A percentile compares a stretch with the other conserved stretches of the same genome.
These are phyloP conservation scores for Ictalurus punctatus DNA, from an alignment of 2,113 vertebrate species.

Conservation along the genomic window DNA sequence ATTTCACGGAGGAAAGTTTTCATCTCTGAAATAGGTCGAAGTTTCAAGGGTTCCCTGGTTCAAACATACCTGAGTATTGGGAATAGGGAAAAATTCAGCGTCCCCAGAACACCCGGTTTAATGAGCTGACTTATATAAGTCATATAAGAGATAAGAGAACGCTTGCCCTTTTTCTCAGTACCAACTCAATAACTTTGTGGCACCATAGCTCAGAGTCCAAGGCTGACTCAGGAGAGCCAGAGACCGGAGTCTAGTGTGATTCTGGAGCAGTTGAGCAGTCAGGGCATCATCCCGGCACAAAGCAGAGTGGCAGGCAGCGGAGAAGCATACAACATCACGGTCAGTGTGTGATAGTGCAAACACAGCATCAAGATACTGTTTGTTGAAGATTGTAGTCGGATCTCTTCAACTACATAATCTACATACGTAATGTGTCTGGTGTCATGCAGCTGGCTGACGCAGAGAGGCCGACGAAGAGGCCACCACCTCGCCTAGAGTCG, in stretches of 20 bases:
- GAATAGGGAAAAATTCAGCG: background rate
- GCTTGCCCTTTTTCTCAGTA: background rate
- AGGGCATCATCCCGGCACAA: constrained; percentile 80
- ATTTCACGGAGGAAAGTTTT: background rate
- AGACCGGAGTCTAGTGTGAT: constrained; percentile 77
- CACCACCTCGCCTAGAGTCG: constrained; percentile 78
- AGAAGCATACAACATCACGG: constrained; percentile 74
- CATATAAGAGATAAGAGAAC: background rate
- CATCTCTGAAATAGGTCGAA: background rate
- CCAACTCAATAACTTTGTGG: constrained; percentile 5
- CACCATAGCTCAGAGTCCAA: constrained; percentile 28
- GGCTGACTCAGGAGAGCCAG: constrained; percentile 59
- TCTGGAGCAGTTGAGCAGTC: constrained; percentile 79
- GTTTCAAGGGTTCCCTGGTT: background rate
- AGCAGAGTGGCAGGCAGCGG: constrained; percentile 59
- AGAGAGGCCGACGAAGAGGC: constrained; percentile 62
- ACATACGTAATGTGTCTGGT: constrained; percentile 7
- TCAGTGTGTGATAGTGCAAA: constrained; percentile 57
- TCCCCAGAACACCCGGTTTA: background rate
- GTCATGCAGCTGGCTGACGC: constrained; percentile 61
- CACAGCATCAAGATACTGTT: background rate
- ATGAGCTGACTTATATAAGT: background rate
- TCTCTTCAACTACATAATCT: background rate
- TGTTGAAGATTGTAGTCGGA: background rate
- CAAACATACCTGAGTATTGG: background rate